These are phyloP conservation scores for Glyphotaelius pellucidus DNA, from an alignment of 2,888 invertebrate genomes.

Conservation along the genomic window DNA sequence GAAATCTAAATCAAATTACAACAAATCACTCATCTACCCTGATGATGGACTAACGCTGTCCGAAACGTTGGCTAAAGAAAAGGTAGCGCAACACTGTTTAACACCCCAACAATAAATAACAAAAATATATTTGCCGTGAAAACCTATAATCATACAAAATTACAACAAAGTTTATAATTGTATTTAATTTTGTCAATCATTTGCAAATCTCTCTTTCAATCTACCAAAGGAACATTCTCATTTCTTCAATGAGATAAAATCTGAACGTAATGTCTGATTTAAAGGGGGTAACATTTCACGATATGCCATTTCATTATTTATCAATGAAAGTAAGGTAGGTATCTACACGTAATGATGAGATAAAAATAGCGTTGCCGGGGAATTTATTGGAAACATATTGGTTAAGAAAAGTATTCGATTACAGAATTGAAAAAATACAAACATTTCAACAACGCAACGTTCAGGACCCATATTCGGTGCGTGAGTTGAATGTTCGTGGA, in stretches of 20 bases:
- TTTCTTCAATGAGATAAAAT: not conserved
- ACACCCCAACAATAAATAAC: too few species aligned
- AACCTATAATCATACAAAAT: too few species aligned
- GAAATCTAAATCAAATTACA: not conserved
- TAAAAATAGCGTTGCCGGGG: not conserved
- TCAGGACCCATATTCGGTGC: not conserved
- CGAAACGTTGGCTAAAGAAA: too few species aligned
- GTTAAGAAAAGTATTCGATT: constrained; percentile 6
- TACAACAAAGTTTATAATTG: not conserved
- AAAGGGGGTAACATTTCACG: not conserved
- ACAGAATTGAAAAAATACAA: constrained; percentile 9
- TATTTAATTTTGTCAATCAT: not conserved
- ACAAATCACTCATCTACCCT: too few species aligned
- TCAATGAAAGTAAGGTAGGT: not conserved
- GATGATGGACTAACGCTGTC: too few species aligned
- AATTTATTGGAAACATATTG: constrained; percentile 11
- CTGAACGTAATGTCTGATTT: too few species aligned
- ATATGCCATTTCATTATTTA: not conserved
- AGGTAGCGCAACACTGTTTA: too few species aligned
- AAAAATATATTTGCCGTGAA: too few species aligned
- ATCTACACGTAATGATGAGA: not conserved
- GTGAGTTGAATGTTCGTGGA: not conserved
- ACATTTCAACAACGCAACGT: not conserved
- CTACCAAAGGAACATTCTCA: not conserved
- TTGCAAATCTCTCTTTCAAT: not conserved